These are phyloP conservation scores for Gambelia wislizenii DNA, from an alignment of 2,797 vertebrate genomes.

Conservation along the genomic window DNA sequence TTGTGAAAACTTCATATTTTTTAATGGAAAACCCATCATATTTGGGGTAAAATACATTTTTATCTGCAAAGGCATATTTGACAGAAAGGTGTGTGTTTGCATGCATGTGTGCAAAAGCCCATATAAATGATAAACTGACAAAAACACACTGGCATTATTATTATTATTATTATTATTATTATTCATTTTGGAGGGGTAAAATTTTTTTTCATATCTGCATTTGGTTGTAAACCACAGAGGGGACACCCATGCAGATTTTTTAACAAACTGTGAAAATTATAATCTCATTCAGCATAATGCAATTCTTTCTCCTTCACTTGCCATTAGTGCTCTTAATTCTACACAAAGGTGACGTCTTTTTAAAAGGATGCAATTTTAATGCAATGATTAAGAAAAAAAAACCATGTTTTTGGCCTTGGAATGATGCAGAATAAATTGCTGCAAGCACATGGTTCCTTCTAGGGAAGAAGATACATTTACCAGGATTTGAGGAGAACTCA, in stretches of 20 bases:
- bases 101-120: too few relatives aligned
- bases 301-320: background rate
- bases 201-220: background rate
- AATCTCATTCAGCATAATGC: background rate
- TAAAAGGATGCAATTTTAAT: background rate
- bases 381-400: background rate
- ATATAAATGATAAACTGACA: too few relatives aligned
- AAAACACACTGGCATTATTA: background rate
- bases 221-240: background rate
- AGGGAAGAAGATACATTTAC: too few relatives aligned
- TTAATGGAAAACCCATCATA: too few relatives aligned
- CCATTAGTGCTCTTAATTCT: background rate
- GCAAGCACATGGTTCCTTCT: background rate
- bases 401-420: background rate
- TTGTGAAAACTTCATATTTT: too few relatives aligned
- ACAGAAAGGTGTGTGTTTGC: too few relatives aligned
- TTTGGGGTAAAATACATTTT: too few relatives aligned
- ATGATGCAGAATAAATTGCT: background rate
- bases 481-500: background rate
- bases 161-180: too few relatives aligned
- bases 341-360: background rate
- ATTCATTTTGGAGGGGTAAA: background rate
- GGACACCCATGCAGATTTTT: too few relatives aligned
- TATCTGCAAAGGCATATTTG: too few relatives aligned
- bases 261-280: too few relatives aligned